Evolutionary conservation across 2,113 vertebrate genomes (phyloP).

Genomic region (Vanacampus margaritifer): DNA sequence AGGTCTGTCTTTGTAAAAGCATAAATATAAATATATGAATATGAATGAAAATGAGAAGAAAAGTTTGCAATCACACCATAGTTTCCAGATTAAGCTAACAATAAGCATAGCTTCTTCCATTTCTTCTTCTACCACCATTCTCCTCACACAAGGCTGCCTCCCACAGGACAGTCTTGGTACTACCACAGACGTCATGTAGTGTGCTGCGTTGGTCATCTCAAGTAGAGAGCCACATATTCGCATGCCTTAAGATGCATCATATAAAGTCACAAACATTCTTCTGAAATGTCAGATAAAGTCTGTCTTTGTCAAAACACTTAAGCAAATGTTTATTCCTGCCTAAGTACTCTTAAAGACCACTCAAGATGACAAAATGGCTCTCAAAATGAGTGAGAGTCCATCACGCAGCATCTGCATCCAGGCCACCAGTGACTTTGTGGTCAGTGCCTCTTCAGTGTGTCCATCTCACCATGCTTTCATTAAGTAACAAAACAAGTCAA

Average conservation of each 20-base stretch:
- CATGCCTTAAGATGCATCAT: no score
- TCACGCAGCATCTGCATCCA: conserved; percentile 28
- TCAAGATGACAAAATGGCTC: conserved; percentile 32
- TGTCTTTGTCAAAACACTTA: conserved; percentile 21
- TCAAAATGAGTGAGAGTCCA: conserved; percentile 25
- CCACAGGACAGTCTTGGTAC: neutral
- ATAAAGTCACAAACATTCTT: no score
- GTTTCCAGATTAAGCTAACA: no score
- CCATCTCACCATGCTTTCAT: conserved; percentile 24
- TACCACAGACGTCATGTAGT: conserved; percentile 11
- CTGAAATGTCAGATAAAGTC: neutral
- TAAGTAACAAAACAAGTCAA: neutral
- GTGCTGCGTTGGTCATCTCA: no score
- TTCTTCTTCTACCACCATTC: no score
- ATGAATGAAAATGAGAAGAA: no score
- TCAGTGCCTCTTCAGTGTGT: conserved; percentile 33
- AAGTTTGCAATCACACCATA: no score
- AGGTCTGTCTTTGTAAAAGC: conserved; percentile 1
- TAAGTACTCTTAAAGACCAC: conserved; percentile 41
- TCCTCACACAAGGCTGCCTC: neutral
- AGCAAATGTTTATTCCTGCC: conserved; percentile 47
- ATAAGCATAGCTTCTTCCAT: no score
- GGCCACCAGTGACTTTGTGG: conserved; percentile 33
- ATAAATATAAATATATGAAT: no score
- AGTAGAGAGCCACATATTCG: no score